A percentile compares a stretch with the other conserved stretches of the same genome.
phyloP scores from a whole-genome alignment of 92 coral and sea anemone species.

The Diadumene lineata region DNA sequence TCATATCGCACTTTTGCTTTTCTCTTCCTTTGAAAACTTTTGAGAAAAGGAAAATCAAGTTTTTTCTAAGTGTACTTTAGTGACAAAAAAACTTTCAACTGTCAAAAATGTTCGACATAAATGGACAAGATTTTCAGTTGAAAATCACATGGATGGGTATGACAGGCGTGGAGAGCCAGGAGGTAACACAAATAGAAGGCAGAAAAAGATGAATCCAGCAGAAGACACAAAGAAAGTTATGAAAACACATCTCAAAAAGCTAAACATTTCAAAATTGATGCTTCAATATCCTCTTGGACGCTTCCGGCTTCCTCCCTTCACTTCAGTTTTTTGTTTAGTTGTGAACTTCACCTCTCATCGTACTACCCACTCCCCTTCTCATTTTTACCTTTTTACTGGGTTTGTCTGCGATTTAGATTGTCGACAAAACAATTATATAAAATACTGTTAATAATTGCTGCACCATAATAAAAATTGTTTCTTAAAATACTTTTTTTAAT shows the following conservation, averaged over 20 bases:
- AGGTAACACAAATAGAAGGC: conserved; percentile 6
- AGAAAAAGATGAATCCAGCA: conserved; percentile 6
- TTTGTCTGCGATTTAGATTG: no score
- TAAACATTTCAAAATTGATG: not conserved
- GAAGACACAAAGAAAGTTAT: conserved; percentile 4
- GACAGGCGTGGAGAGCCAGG: conserved; percentile 10
- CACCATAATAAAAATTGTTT: no score
- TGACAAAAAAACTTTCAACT: conserved; percentile 2
- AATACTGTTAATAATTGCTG: no score
- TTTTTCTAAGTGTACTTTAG: not conserved
- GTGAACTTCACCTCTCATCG: not conserved
- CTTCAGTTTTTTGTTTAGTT: not conserved
- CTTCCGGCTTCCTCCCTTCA: not conserved
- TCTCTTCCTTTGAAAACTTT: no score
- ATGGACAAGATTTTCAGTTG: not conserved
- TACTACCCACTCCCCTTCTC: not conserved
- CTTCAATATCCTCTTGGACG: not conserved
- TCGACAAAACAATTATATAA: no score
- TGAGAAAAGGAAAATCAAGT: not conserved
- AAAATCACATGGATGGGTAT: not conserved
- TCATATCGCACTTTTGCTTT: not conserved
- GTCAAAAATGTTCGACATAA: not conserved
- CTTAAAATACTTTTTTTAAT: no score
- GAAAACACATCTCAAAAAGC: conserved; percentile 12
- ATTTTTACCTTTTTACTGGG: not conserved